Evolutionary conservation across 2,797 vertebrate genomes (phyloP).

Genomic region (Lophotriccus pileatus): DNA sequence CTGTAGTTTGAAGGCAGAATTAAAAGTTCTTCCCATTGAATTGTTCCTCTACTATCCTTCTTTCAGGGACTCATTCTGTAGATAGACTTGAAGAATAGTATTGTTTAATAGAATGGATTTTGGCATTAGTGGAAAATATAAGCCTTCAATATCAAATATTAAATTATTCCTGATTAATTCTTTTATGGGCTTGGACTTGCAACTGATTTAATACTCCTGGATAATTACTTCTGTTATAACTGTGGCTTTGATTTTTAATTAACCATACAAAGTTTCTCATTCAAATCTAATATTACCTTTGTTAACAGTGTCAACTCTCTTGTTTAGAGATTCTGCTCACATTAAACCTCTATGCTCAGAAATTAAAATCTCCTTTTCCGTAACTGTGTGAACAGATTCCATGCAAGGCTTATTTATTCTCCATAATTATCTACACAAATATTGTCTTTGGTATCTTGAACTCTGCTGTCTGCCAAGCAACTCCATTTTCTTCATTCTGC

Average conservation of each 20-base stretch:
- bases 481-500: too few relatives aligned
- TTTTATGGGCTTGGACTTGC: constrained; percentile 59
- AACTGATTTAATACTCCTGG: constrained; percentile 55
- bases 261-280: constrained; percentile 40
- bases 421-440: neutral
- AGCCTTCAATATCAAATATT: constrained; percentile 65
- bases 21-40: neutral
- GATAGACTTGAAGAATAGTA: constrained; percentile 40
- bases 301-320: constrained; percentile 7
- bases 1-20: neutral
- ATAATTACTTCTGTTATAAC: constrained; percentile 66
- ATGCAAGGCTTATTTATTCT: neutral
- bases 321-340: constrained; percentile 44
- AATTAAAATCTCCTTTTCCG: neutral
- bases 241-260: constrained; percentile 68
- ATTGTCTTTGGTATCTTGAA: neutral
- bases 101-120: constrained; percentile 66
- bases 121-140: constrained; percentile 50
- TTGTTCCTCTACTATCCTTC: neutral
- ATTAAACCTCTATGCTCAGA: neutral
- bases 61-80: neutral
- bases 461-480: neutral
- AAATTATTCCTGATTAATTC: constrained; percentile 74
- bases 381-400: neutral
- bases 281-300: constrained; percentile 48